Percentiles rank a stretch among this genome's conserved stretches.
Evolutionary conservation across 2,797 vertebrate species (phyloP).

Genomic region (Molossus alvarezi): DNA sequence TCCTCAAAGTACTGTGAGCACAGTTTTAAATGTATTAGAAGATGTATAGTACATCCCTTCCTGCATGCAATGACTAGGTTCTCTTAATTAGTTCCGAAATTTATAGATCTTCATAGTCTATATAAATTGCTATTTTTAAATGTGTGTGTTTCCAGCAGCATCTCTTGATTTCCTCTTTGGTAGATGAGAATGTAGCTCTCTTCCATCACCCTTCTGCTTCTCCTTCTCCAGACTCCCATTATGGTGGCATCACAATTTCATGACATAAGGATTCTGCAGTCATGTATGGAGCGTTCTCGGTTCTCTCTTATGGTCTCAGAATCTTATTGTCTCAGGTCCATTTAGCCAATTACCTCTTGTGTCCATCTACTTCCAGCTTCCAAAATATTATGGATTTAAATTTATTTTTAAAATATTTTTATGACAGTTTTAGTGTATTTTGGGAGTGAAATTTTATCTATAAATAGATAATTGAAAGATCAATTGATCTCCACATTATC

Average conservation of each 20-base stretch:
- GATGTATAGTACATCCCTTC: background rate
- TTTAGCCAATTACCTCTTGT: background rate
- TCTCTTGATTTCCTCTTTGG: background rate
- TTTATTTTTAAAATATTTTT: background rate
- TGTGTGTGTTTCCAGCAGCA: background rate
- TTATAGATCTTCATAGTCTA: background rate
- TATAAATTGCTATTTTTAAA: background rate
- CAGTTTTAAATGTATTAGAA: slow-evolving; percentile 17
- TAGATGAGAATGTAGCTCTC: background rate
- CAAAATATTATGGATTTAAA: background rate
- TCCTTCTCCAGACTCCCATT: background rate
- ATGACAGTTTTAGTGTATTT: background rate
- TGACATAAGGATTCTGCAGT: background rate
- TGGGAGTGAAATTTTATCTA: background rate
- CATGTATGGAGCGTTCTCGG: background rate
- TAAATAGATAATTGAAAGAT: background rate
- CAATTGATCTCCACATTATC: background rate
- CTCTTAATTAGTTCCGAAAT: slow-evolving; percentile 30
- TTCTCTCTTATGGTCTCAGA: background rate
- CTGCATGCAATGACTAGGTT: background rate
- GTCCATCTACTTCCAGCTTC: background rate
- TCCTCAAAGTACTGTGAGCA: background rate
- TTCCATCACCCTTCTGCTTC: background rate
- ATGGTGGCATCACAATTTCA: background rate
- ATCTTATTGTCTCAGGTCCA: background rate